Evolutionary conservation across 2,797 vertebrate species (phyloP).

Genomic region (Apogon hyalosoma): DNA sequence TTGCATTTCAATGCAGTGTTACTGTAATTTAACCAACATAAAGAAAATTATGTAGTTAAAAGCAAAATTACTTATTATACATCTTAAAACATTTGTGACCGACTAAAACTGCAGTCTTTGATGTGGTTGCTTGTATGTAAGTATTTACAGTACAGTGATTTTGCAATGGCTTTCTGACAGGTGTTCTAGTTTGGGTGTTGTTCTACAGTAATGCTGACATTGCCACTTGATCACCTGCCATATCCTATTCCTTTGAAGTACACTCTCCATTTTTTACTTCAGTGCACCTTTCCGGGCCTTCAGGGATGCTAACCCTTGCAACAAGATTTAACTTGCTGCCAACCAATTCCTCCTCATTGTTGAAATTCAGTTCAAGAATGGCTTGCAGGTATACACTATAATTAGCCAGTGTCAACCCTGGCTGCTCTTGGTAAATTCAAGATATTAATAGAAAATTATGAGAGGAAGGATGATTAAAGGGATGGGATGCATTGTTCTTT

Average conservation of each 20-base stretch:
- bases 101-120: conserved; percentile 1
- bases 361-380: conserved; percentile 34
- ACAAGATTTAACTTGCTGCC: conserved; percentile 67
- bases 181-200: conserved; percentile 31
- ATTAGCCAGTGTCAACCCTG: conserved; percentile 48
- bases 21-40: not conserved
- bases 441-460: conserved; percentile 49
- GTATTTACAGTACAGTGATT: conserved; percentile 6
- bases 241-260: conserved; percentile 45
- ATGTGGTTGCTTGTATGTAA: not conserved
- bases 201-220: conserved; percentile 46
- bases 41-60: not conserved
- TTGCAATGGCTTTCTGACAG: conserved; percentile 27
- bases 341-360: conserved; percentile 52
- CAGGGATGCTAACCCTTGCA: conserved; percentile 36
- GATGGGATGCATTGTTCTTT: conserved; percentile 30
- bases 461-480: conserved; percentile 52
- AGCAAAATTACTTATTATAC: conserved; percentile 1
- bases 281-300: conserved; percentile 43
- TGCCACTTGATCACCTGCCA: conserved; percentile 50
- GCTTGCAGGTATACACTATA: conserved; percentile 48
- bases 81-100: not conserved
- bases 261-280: conserved; percentile 24
- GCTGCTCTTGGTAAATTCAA: conserved; percentile 37
- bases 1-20: conserved; percentile 1